A percentile compares a stretch with the other conserved stretches of the same genome.
These are phyloP conservation scores for Eudasyphora cyanicolor DNA, from an alignment of 2,888 invertebrate genomes.

Conservation along the genomic window DNA sequence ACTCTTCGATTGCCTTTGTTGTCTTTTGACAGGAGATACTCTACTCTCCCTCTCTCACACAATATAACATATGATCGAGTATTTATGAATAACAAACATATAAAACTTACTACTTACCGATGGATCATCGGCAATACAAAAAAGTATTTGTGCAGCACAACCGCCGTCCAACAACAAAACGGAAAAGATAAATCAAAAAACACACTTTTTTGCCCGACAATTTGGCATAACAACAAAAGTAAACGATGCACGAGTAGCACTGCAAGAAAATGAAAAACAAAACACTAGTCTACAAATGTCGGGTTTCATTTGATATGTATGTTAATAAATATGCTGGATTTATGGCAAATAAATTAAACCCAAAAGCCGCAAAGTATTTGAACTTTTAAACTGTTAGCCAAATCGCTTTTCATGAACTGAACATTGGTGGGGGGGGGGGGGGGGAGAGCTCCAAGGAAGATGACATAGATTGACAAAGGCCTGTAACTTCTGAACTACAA, in stretches of 20 bases:
- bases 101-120: not conserved
- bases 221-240: not conserved
- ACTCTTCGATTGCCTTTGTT: too few relatives aligned
- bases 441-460: too few relatives aligned
- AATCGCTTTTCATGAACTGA: too few relatives aligned
- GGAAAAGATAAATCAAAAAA: slow-evolving; percentile 15
- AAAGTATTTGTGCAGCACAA: slow-evolving; percentile 10
- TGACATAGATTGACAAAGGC: too few relatives aligned
- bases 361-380: too few relatives aligned
- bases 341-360: too few relatives aligned
- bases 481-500: too few relatives aligned
- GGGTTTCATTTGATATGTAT: too few relatives aligned
- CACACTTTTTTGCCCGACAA: not conserved
- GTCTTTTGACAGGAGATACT: too few relatives aligned
- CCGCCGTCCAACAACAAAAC: not conserved
- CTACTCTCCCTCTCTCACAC: not conserved
- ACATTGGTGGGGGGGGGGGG: too few relatives aligned
- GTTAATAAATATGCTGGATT: too few relatives aligned
- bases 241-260: not conserved
- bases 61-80: not conserved
- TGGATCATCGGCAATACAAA: not conserved
- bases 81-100: not conserved
- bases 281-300: not conserved
- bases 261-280: not conserved
- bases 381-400: too few relatives aligned